These are phyloP conservation scores for Girardinichthys multiradiatus DNA, from an alignment of 2,113 vertebrate genomes.

Conservation along the genomic window DNA sequence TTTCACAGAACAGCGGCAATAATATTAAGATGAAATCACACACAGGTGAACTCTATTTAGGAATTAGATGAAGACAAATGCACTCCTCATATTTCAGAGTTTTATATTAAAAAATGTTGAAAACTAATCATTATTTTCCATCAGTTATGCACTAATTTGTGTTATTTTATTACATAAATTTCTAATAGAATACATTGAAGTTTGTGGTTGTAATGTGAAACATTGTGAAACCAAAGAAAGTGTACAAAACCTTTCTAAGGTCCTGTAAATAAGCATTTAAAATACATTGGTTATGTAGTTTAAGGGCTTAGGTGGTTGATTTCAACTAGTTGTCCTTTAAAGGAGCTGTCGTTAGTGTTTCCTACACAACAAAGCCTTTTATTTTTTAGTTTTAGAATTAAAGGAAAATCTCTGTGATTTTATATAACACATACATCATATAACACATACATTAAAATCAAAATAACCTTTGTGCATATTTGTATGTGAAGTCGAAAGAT, in stretches of 20 bases:
- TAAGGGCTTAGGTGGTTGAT: neutral
- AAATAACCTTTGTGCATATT: neutral
- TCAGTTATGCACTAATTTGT: too few relatives aligned
- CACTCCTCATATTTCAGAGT: too few relatives aligned
- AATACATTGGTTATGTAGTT: neutral
- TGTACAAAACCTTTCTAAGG: neutral
- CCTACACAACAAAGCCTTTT: neutral
- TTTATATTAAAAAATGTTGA: too few relatives aligned
- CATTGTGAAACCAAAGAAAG: neutral
- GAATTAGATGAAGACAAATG: too few relatives aligned
- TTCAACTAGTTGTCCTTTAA: neutral
- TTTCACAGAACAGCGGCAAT: too few relatives aligned
- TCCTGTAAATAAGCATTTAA: neutral
- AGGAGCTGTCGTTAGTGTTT: neutral
- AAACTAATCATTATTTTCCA: too few relatives aligned
- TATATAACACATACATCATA: too few relatives aligned
- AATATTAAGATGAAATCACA: too few relatives aligned
- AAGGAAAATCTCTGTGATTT: too few relatives aligned
- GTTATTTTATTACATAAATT: too few relatives aligned
- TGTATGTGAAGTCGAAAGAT: conserved; percentile 85
- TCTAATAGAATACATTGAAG: too few relatives aligned
- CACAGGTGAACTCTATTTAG: too few relatives aligned
- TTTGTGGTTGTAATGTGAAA: neutral
- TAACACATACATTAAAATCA: neutral
- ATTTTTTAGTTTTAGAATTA: neutral